These are phyloP conservation scores for Leucoraja ocellata DNA, from an alignment of 2,797 vertebrate genomes.

Conservation along the genomic window DNA sequence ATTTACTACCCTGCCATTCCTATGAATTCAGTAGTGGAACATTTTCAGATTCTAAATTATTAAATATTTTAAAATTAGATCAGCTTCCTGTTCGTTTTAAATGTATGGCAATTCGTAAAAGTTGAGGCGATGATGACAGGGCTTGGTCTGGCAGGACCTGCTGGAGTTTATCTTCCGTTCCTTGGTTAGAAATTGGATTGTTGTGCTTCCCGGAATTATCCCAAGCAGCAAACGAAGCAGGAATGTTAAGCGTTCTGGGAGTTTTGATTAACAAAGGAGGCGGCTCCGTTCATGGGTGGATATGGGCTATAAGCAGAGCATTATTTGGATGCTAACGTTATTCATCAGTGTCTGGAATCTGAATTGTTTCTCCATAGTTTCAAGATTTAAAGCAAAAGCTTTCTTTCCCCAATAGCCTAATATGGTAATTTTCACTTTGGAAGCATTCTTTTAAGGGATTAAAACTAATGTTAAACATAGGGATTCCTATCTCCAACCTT, in stretches of 20 bases:
- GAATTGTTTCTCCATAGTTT: no score
- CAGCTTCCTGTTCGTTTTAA: neutral
- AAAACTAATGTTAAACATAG: neutral
- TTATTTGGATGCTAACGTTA: conserved; percentile 6
- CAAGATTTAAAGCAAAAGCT: neutral
- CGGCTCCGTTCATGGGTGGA: neutral
- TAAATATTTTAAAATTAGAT: neutral
- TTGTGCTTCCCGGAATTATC: neutral
- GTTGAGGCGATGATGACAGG: neutral
- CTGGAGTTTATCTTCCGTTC: neutral
- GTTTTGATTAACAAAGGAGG: neutral
- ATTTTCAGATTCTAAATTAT: neutral
- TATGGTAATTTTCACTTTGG: neutral
- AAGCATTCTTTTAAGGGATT: conserved; percentile 11
- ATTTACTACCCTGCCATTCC: neutral
- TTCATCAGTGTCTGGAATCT: neutral
- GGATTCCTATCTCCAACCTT: neutral
- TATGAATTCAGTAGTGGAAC: neutral
- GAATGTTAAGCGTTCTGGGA: neutral
- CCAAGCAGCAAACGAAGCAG: neutral
- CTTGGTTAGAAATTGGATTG: neutral
- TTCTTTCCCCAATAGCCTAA: neutral
- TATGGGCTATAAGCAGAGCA: neutral
- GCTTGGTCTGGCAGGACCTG: neutral
- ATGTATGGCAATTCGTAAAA: neutral